Base-by-base conservation (phyloP, 2,113 vertebrate genomes). In the Apeltes quadracus region DNA sequence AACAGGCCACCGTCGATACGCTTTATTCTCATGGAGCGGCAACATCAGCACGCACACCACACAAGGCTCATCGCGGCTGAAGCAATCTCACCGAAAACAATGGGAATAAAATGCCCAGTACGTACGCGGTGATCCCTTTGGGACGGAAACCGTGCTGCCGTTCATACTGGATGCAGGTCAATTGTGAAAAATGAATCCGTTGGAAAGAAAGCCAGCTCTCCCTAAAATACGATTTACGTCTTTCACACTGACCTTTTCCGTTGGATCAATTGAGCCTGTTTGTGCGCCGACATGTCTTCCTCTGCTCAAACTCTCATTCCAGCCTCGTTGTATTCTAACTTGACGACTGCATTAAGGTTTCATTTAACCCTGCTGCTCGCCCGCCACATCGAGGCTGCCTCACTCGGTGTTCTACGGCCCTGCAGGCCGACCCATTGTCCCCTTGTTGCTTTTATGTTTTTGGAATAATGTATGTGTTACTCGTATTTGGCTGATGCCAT, bases 1-100 rank as follows among this genome's bases (percentile, higher is more conserved):
- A n/a, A 90, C 69, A 69, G 57, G 61, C 76, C 25, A 22, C 67
- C 69, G 75, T 86, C 87, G 44, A 86, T 87, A 80, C 62, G 27
- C 43, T 43, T 72, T 46, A 75, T 61, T 63, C 58, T 69, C 39
- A 27, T 51, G 61, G 61, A 15, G 27, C 59, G 25, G 61, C 46
- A 72, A 63, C 67, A 51, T 68, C 65, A 48, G 38, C 32, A 5
- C 32, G 20, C 25, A 64, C 15, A 61, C 25, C 39, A 12, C 25
- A 0, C 20, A 32, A 27, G 3, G 32, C 29, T 2, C n/a, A 71
- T 50, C 41, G 34, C 13, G 29, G 20, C 16, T 11, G n/a, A 48
- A 50, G 32, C 12, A 50, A 39, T 58, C 5, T 39, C 43, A 18
- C 5, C 7, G 3, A 23, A 23, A 29, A 4, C 15, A 59, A 34